Evolutionary conservation across 1,140 invertebrate species (phyloP), one percentile per base, ranked within the genome.

Genomic region (Aphelenchoides besseyi): DNA sequence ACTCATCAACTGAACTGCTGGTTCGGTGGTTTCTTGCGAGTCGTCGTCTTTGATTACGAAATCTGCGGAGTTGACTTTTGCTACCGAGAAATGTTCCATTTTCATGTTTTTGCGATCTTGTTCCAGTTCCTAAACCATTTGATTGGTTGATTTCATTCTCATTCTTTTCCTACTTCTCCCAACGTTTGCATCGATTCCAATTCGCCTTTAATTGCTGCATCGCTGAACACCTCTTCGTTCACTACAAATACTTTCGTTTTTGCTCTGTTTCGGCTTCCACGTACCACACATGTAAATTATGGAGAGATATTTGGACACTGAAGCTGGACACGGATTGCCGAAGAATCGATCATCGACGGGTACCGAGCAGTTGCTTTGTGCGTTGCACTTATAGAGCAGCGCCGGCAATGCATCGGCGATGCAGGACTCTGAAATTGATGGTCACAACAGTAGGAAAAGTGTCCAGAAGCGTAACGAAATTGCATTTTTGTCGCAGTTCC

Each of bases 201-300:
- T 30, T 62, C 29, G 33, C 78, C 79, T 36, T 70, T 68, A 26
- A 79, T 59, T 9, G 78, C 79, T n/a, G 77, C 79, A 29, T 79
- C 78, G 41, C 72, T 76, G 63, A 79, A 79, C 9, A 79, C 77
- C 67, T 81, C 77, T 23, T 79, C 78, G 33, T 81, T 79, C 26
- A 79, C 74, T 74, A 70, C 63, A 76, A 76, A 26, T n/a, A 29
- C 33, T 54, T 23, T 18, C 5, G 3, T 72, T 35, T 28, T 16
- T 16, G n/a, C 9, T 75, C 5, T 2, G 2, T 66, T 2, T 5
- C 12, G 29, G 2, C 12, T 35, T 3, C 2, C 3, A n/a, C 57
- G 62, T 63, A 76, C 73, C 76, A 53, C 79, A 79, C 48, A 74
- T 74, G 53, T 63, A 82, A 23, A 79, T 80, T 9, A 79, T 26